Evolutionary conservation across 53 echinoderm and acorn worm genomes (phyloP), one percentile per base, ranked within the genome.

Genomic region (Mesocentrotus franciscanus): DNA sequence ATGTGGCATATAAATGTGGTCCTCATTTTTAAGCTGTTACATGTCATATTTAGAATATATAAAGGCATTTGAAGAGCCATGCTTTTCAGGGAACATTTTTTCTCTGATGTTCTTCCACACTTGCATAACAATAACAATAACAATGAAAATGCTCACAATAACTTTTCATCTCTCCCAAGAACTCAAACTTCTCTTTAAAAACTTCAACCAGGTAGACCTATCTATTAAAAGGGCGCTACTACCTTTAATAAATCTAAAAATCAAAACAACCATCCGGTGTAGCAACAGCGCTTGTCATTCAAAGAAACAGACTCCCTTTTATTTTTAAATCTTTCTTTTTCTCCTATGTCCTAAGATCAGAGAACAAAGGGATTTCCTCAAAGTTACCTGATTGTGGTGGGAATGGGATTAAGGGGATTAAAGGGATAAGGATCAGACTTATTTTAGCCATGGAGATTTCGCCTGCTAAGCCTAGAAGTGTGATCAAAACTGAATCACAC

Each of bases 361-460:
- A 61, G 91, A 91, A 91, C 91, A 91, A 91, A 91, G 91, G 91
- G 91, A 91, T 92, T 92, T 71, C 66, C 92, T 92, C 64, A 72
- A 75, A 92, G 66, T 92, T 92, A 72, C 74, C 92, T 72, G 92
- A 92, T 56, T 92, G 92, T 75, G 92, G 92, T 92, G 39, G 64
- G 27, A 26, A 71, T 49, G 71, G 74, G 56, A 72, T 92, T 72
- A 74, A 42, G 29, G 27, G 61, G 30, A n/a, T 90, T 60, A 60
- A 27, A 14, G 16, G 16, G 76, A 74, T 92, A 75, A 92, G 57
- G 56, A 92, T 56, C 29, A 70, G 92, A 92, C 76, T 92, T 92
- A 92, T 71, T 92, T 71, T 92, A 49, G 92, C 92, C 56, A 33
- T 91, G 39, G 0, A 18, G 62, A 91, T 91, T 66, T 91, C 66